phyloP scores from a whole-genome alignment of 2,888 invertebrate genomes.

The Fragum whitleyi region DNA sequence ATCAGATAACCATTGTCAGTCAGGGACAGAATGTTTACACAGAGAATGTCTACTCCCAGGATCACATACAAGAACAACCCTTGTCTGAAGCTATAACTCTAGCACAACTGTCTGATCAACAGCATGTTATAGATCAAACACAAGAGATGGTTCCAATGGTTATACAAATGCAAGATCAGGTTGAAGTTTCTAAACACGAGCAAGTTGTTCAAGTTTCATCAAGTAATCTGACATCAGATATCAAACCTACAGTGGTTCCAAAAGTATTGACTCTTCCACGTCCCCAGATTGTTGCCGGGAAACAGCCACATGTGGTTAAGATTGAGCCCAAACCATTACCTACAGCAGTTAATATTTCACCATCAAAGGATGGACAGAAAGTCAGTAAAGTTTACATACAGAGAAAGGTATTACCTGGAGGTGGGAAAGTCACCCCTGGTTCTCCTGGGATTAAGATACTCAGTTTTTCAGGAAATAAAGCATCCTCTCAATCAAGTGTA shows the following conservation, averaged over 20 bases:
- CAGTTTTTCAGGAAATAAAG: neutral
- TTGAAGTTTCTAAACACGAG: neutral
- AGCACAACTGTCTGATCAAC: conserved; percentile 56
- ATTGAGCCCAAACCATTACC: neutral
- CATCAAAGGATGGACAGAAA: conserved; percentile 11
- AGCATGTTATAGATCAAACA: neutral
- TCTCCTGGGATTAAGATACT: neutral
- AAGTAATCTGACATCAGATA: neutral
- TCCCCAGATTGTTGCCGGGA: neutral
- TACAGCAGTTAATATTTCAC: neutral
- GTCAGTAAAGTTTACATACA: conserved; percentile 4
- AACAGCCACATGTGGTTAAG: conserved; percentile 3
- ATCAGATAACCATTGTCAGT: neutral
- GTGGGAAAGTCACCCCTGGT: neutral
- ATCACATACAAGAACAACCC: conserved; percentile 28
- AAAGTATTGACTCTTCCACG: neutral
- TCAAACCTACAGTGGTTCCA: neutral
- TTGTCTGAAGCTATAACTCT: conserved; percentile 58
- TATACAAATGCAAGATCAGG: neutral
- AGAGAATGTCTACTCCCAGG: neutral
- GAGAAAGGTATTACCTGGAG: conserved; percentile 12
- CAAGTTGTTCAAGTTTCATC: conserved; percentile 4
- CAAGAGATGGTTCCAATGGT: conserved; percentile 21
- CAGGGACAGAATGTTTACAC: neutral
- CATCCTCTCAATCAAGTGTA: neutral